phyloP scores from a whole-genome alignment of 2,113 vertebrate species.

The Zosterops hypoxanthus region DNA sequence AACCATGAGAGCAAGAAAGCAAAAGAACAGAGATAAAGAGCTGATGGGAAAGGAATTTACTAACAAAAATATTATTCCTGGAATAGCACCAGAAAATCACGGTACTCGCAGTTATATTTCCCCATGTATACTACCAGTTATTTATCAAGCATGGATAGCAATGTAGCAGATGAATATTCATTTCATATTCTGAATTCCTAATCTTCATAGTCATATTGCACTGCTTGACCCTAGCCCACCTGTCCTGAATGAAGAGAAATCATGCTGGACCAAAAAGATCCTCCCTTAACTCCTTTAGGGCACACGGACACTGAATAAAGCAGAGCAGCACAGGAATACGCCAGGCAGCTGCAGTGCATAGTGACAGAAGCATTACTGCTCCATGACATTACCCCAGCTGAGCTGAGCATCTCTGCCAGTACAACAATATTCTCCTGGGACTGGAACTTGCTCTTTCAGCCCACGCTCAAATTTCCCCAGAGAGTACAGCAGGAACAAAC shows the following conservation, averaged over 20 bases:
- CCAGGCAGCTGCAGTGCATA: neutral
- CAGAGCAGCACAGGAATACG: neutral
- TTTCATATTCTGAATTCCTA: neutral
- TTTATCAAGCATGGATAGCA: neutral
- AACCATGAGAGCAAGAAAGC: neutral
- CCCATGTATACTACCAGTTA: neutral
- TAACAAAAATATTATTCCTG: neutral
- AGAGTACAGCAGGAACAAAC: neutral
- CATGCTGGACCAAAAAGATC: neutral
- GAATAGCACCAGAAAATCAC: neutral
- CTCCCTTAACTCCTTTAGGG: neutral
- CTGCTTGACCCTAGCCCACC: neutral
- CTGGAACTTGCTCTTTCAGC: neutral
- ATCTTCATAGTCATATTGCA: neutral
- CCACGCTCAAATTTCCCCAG: neutral
- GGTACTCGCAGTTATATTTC: neutral
- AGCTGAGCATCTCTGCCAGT: neutral
- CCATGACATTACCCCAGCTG: neutral
- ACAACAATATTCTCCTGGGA: neutral
- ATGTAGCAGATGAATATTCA: neutral
- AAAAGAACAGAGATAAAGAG: neutral
- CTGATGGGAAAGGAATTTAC: neutral
- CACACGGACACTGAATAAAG: neutral
- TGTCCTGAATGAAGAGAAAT: neutral
- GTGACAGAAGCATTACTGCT: neutral